A percentile compares a stretch with the other conserved stretches of the same genome.
Evolutionary conservation across 2,797 vertebrate species (phyloP).

Genomic region (Haliaeetus albicilla): DNA sequence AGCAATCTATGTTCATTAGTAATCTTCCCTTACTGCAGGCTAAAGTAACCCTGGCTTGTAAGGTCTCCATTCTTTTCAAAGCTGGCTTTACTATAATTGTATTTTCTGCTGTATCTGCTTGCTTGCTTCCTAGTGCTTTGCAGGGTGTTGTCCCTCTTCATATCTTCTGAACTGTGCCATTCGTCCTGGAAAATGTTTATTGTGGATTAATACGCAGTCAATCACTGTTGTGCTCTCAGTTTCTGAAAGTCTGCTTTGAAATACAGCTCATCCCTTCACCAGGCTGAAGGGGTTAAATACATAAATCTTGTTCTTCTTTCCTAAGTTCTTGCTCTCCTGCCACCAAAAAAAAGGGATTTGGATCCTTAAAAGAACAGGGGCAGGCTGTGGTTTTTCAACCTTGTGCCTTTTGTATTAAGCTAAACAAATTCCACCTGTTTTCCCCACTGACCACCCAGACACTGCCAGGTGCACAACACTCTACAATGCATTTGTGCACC

Average conservation of each 20-base stretch:
- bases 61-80: neutral
- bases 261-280: neutral
- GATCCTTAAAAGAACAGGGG: neutral
- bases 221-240: neutral
- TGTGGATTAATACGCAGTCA: neutral
- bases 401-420: neutral
- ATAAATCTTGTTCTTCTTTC: neutral
- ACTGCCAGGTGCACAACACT: neutral
- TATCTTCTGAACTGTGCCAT: neutral
- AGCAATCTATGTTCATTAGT: constrained; percentile 30
- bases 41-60: constrained; percentile 22
- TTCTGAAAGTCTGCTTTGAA: neutral
- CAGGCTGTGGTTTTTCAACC: neutral
- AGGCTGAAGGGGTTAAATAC: neutral
- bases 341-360: neutral
- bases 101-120: neutral
- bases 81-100: neutral
- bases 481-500: neutral
- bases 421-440: neutral
- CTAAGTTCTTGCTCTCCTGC: neutral
- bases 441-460: neutral
- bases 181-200: neutral
- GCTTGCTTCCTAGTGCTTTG: neutral
- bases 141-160: neutral
- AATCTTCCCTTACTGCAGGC: constrained; percentile 23